phyloP scores from a whole-genome alignment of 1,140 invertebrate species.

The Polypedilum vanderplanki region DNA sequence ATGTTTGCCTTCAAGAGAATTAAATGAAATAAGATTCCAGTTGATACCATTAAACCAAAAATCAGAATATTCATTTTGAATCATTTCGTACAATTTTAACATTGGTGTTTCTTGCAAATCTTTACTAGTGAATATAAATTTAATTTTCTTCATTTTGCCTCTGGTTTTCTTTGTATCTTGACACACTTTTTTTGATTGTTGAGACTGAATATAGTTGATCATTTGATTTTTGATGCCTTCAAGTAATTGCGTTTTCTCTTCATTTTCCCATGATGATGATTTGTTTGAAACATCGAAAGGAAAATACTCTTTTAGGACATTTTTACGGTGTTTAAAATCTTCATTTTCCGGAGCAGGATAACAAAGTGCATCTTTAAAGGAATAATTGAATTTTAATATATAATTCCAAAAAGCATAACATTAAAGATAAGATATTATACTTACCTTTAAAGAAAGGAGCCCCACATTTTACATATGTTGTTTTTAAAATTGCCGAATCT shows the following conservation, averaged over 20 bases:
- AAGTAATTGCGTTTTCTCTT: slow-evolving; percentile 38
- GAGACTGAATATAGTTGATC: not conserved
- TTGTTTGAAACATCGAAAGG: slow-evolving; percentile 39
- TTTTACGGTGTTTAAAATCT: slow-evolving; percentile 38
- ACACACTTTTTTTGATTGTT: slow-evolving; percentile 3
- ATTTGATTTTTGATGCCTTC: slow-evolving; percentile 41
- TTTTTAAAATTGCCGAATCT: slow-evolving; percentile 5
- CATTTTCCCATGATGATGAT: slow-evolving; percentile 37
- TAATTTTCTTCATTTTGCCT: slow-evolving; percentile 31
- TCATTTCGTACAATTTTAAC: not conserved
- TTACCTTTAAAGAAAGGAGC: slow-evolving; percentile 41
- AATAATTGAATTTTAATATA: no score
- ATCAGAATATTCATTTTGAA: slow-evolving; percentile 28
- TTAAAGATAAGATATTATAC: no score
- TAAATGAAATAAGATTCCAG: slow-evolving; percentile 44
- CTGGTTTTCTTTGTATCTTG: slow-evolving; percentile 30
- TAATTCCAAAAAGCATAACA: no score
- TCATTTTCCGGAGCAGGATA: slow-evolving; percentile 36
- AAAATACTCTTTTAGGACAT: slow-evolving; percentile 37
- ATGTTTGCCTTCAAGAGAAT: slow-evolving; percentile 46
- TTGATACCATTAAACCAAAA: slow-evolving; percentile 42
- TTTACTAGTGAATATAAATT: slow-evolving; percentile 28
- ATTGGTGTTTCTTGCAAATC: slow-evolving; percentile 32
- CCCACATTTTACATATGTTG: slow-evolving; percentile 36
- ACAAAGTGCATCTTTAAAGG: slow-evolving; percentile 32